phyloP scores from a whole-genome alignment of 2,888 invertebrate genomes.

The Dasypogon diadema region DNA sequence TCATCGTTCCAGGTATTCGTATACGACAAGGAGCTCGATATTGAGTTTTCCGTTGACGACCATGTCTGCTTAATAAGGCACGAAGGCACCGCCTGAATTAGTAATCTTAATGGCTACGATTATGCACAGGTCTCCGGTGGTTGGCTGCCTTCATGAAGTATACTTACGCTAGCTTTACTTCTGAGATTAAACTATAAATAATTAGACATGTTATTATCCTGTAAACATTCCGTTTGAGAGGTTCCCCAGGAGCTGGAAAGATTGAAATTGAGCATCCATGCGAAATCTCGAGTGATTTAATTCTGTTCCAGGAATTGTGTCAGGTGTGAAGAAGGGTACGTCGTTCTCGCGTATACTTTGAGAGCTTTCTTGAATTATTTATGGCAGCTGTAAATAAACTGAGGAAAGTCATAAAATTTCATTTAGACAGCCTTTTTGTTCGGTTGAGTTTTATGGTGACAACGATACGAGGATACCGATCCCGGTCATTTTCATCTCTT shows the following conservation, averaged over 20 bases:
- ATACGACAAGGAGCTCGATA: not conserved
- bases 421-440: not conserved
- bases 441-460: too few relatives aligned
- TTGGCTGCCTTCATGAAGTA: not conserved
- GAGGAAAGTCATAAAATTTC: not conserved
- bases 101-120: conserved; percentile 22
- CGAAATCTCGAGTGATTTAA: not conserved
- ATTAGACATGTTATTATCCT: conserved; percentile 21
- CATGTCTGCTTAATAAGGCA: conserved; percentile 20
- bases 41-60: not conserved
- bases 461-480: too few relatives aligned
- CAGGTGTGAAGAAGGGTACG: not conserved
- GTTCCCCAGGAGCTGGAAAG: not conserved
- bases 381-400: not conserved
- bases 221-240: conserved; percentile 11
- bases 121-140: not conserved
- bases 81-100: conserved; percentile 9
- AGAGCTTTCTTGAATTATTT: conserved; percentile 10
- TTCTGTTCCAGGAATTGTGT: too few relatives aligned
- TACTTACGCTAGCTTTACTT: not conserved
- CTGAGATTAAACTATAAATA: conserved; percentile 26
- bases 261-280: conserved; percentile 16
- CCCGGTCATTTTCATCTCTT: too few relatives aligned
- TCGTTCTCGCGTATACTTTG: not conserved
- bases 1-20: too few relatives aligned